A percentile compares a stretch with the other conserved stretches of the same genome.
Evolutionary conservation across 1,140 invertebrate genomes (phyloP).

Genomic region (Drosophila paulistorum): DNA sequence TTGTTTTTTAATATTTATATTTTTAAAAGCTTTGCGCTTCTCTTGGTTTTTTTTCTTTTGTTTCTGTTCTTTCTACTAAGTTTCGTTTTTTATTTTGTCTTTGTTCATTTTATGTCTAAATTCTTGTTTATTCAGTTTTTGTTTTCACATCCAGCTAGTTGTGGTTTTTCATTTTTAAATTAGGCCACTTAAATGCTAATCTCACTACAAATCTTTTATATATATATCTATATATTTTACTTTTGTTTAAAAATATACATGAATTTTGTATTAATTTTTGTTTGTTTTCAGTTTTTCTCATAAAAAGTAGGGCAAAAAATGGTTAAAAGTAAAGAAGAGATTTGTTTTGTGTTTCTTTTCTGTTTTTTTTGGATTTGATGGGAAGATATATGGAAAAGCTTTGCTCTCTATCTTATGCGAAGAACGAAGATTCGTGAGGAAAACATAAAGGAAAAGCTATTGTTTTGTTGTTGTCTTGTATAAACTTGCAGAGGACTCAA

Average conservation of each 20-base stretch:
- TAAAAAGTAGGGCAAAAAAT: not conserved
- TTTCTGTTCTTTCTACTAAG: slow-evolving; percentile 34
- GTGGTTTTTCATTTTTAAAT: slow-evolving; percentile 34
- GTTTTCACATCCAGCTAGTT: slow-evolving; percentile 64
- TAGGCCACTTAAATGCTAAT: slow-evolving; percentile 73
- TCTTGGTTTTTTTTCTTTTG: slow-evolving; percentile 27
- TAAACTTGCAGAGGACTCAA: slow-evolving; percentile 1
- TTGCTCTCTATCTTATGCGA: slow-evolving; percentile 1
- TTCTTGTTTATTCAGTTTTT: slow-evolving; percentile 64
- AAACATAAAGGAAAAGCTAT: not conserved
- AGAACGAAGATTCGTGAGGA: not conserved
- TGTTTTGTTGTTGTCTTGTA: not conserved
- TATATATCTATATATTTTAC: slow-evolving; percentile 45
- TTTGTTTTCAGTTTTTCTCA: not conserved
- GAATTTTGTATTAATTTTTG: not conserved
- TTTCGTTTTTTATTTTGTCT: slow-evolving; percentile 54
- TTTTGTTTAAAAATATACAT: slow-evolving; percentile 14
- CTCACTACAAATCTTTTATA: slow-evolving; percentile 65
- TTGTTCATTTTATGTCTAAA: slow-evolving; percentile 81
- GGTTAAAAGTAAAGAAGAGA: not conserved
- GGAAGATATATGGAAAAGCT: not conserved
- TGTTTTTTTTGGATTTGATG: not conserved
- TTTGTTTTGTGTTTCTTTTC: not conserved
- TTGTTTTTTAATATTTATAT: slow-evolving; percentile 30
- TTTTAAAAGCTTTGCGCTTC: slow-evolving; percentile 55